phyloP scores from a whole-genome alignment of 1,140 invertebrate genomes.

The Solen grandis region DNA sequence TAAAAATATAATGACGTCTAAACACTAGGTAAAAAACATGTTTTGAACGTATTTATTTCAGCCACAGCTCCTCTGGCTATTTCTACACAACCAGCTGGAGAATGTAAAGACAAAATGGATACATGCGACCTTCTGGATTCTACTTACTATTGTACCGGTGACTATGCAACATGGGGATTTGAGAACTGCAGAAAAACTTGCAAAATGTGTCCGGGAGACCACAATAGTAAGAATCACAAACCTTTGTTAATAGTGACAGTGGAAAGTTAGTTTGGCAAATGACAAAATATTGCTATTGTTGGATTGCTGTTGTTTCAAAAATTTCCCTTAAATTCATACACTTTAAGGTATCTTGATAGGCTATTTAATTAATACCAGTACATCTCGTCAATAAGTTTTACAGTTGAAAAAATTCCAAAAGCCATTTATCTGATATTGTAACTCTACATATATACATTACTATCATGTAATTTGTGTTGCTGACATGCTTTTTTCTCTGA shows the following conservation, averaged over 20 bases:
- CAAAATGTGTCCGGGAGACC: constrained; percentile 54
- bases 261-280: too few relatives aligned
- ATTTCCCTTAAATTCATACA: too few relatives aligned
- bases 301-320: too few relatives aligned
- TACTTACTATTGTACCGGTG: constrained; percentile 36
- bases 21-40: background rate
- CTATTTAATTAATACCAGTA: too few relatives aligned
- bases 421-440: too few relatives aligned
- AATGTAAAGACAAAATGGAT: constrained; percentile 10
- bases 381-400: too few relatives aligned
- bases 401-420: too few relatives aligned
- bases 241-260: background rate
- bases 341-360: too few relatives aligned
- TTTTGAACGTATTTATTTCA: background rate
- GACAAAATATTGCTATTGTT: too few relatives aligned
- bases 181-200: constrained; percentile 62
- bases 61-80: background rate
- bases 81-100: background rate
- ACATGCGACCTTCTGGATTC: constrained; percentile 18
- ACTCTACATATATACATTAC: too few relatives aligned
- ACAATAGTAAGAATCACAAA: constrained; percentile 1
- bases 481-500: too few relatives aligned
- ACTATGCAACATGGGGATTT: constrained; percentile 20
- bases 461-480: too few relatives aligned
- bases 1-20: background rate